Percentiles rank a stretch among this genome's conserved stretches.
These are phyloP conservation scores for Cephus sareptanus DNA, from an alignment of 2,888 invertebrate genomes.

Conservation along the genomic window DNA sequence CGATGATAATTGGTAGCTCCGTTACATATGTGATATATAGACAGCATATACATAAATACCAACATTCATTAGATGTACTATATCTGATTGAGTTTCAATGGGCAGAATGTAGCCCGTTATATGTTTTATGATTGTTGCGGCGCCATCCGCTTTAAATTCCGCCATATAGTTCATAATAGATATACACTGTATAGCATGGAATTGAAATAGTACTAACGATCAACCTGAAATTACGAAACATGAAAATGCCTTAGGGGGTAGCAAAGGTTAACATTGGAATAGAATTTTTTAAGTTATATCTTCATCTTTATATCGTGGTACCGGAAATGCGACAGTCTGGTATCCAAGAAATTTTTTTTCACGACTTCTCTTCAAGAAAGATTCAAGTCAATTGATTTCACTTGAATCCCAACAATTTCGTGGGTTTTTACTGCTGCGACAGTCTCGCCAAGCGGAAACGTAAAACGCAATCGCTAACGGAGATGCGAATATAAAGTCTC, in stretches of 20 bases:
- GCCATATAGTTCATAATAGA: background rate
- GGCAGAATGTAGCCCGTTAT: constrained; percentile 20
- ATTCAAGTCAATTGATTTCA: background rate
- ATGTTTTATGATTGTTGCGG: constrained; percentile 26
- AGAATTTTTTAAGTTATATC: background rate
- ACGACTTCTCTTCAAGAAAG: background rate
- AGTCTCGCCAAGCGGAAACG: constrained; percentile 48
- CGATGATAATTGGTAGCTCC: constrained; percentile 35
- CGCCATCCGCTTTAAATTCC: constrained; percentile 6
- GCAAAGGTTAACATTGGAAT: background rate
- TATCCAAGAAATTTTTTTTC: background rate
- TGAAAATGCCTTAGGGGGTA: background rate
- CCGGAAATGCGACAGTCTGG: background rate
- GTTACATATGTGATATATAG: background rate
- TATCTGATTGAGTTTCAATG: background rate
- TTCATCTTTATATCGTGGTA: background rate
- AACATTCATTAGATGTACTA: background rate
- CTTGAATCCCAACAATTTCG: background rate
- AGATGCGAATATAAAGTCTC: constrained; percentile 23
- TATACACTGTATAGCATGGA: background rate
- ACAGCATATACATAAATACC: background rate
- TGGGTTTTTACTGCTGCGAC: constrained; percentile 20
- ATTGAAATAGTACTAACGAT: background rate
- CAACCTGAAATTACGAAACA: background rate
- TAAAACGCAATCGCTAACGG: constrained; percentile 42